Base-by-base conservation (phyloP, 2,113 vertebrate species). In the Tupaia chinensis region DNA sequence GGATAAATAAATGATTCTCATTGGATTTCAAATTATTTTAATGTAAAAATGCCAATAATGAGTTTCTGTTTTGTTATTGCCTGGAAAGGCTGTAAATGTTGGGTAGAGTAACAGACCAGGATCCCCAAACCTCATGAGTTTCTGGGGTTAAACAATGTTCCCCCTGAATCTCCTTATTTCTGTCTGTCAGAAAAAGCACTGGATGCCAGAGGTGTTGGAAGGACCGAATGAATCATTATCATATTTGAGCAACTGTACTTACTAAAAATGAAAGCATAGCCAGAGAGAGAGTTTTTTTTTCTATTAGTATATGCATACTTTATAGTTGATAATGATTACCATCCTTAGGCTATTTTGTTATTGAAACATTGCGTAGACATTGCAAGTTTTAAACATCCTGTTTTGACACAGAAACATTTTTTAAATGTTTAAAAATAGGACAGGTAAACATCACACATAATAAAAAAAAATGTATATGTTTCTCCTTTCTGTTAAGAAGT, bases 391-490 rank as follows among this genome's bases (percentile, higher is more conserved):
- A 76, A 87, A 72, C 29, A 61, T 8, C 19, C n/a, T 56, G 8
- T 32, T 91, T 88, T 76, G 73, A 54, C 4, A 60, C 66, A 79
- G 82, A 95, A 92, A 17, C 56, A 58, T 72, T 76, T 79, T 89
- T 69, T 22, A 78, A 8, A 8, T 78, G n/a, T 76, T 76, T 79
- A 82, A 68, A 83, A 86, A 78, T 34, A 69, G 89, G 58, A 89
- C 65, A 86, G 79, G 5, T 58, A 73, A 93, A 85, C 63, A 88
- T 54, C 3, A 34, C 20, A 89, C 34, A 10, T 16, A 20, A n/a
- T 9, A 68, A 87, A 81, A 19, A 19, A 73, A 53, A 70, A 20
- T 2, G 9, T 11, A 58, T 44, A n/a, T 7, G 5, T 74, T 84
- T 8, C 3, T 7, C 7, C 7, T 2, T 23, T 63, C 9, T 25